Evolutionary conservation across 2,797 vertebrate species (phyloP).

Genomic region (Intellagama lesueurii): DNA sequence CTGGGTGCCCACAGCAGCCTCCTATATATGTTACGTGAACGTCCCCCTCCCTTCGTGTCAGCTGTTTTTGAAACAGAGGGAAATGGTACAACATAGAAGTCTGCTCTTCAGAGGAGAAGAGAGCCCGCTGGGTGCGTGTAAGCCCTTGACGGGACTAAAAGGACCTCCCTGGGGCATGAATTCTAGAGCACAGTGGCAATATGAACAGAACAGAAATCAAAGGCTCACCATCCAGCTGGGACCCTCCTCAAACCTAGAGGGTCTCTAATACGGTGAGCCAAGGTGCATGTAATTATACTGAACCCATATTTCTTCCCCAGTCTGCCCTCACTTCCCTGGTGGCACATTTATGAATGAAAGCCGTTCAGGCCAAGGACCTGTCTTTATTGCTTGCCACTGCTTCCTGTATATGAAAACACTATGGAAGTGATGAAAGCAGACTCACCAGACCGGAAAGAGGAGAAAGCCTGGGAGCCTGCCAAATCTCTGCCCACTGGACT

Average conservation of each 20-base stretch:
- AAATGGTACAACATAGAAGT: neutral
- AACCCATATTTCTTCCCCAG: neutral
- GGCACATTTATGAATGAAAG: neutral
- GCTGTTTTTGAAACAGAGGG: neutral
- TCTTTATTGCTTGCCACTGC: neutral
- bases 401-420: neutral
- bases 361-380: no score
- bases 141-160: neutral
- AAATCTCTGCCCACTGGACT: neutral
- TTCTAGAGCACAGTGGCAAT: neutral
- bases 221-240: neutral
- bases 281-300: neutral
- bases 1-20: no score
- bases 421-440: neutral
- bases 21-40: neutral
- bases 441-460: neutral
- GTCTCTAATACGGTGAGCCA: neutral
- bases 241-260: neutral
- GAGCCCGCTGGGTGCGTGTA: neutral
- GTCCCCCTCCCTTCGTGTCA: neutral
- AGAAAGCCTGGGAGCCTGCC: no score
- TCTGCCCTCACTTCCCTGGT: neutral
- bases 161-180: neutral
- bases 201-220: neutral
- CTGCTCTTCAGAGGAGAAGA: neutral